A percentile compares a stretch with the other conserved stretches of the same genome.
phyloP scores from a whole-genome alignment of 2,797 vertebrate genomes.

The Kryptopterus vitreolus region DNA sequence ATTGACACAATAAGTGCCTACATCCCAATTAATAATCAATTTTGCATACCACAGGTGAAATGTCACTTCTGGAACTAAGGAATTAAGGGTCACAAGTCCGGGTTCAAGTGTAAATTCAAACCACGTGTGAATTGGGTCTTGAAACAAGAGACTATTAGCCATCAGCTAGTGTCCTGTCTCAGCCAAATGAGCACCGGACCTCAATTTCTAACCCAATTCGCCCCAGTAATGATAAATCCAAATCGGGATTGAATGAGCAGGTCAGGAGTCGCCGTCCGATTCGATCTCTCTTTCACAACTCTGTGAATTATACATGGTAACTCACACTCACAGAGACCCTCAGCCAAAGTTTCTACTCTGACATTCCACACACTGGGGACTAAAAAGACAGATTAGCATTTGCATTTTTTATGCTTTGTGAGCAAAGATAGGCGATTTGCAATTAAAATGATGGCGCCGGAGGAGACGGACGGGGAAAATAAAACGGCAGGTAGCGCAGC shows the following conservation, averaged over 20 bases:
- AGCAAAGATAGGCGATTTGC: constrained; percentile 40
- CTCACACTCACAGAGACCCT: background rate
- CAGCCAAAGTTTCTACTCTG: background rate
- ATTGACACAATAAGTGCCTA: background rate
- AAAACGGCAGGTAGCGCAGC: constrained; percentile 29
- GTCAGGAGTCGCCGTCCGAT: background rate
- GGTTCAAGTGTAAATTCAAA: background rate
- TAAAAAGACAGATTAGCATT: constrained; percentile 20
- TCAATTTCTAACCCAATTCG: background rate
- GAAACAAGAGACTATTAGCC: background rate
- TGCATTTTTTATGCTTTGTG: constrained; percentile 27
- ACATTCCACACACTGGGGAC: background rate
- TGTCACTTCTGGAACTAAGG: background rate
- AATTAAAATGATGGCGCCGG: constrained; percentile 32
- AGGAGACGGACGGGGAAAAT: constrained; percentile 3
- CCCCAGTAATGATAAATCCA: background rate
- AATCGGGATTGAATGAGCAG: background rate
- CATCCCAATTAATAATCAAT: background rate
- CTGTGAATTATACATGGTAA: background rate
- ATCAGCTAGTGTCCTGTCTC: background rate
- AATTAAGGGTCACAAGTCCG: background rate
- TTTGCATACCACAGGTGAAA: background rate
- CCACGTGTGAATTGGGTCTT: background rate
- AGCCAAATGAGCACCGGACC: background rate
- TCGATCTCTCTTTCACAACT: background rate